A percentile compares a stretch with the other conserved stretches of the same genome.
Evolutionary conservation across 1,140 invertebrate species (phyloP).

Genomic region (Solenopsis invicta): DNA sequence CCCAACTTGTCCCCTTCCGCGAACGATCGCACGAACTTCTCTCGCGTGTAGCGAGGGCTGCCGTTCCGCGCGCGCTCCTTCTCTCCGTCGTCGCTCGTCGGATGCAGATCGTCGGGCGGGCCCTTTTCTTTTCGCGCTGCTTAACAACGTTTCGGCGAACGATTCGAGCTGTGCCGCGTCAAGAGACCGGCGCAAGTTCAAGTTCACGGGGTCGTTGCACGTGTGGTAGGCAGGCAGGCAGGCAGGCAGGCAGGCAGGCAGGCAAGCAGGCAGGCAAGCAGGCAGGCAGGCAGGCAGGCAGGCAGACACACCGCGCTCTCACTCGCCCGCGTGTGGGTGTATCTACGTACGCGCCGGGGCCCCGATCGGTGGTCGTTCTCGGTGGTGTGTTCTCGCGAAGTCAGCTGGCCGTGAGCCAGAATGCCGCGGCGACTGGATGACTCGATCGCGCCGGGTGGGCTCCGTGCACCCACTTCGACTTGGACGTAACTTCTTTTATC

Average conservation of each 20-base stretch:
- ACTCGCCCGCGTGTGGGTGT: constrained; percentile 30
- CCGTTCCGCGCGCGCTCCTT: neutral
- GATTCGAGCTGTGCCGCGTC: constrained; percentile 14
- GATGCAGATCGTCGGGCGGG: neutral
- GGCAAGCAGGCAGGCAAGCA: too few species aligned
- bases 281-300: too few species aligned
- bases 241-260: too few species aligned
- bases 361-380: neutral
- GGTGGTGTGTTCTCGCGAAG: constrained; percentile 47
- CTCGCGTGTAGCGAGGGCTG: neutral
- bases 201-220: constrained; percentile 70
- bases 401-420: constrained; percentile 65
- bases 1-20: constrained; percentile 40
- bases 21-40: constrained; percentile 12
- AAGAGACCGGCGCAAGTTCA: constrained; percentile 66
- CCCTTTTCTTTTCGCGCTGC: constrained; percentile 4
- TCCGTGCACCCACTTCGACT: constrained; percentile 9
- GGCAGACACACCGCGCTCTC: constrained; percentile 6
- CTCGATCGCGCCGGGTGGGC: constrained; percentile 62
- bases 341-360: constrained; percentile 21
- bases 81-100: neutral
- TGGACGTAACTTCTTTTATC: constrained; percentile 37
- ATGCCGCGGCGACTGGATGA: constrained; percentile 53
- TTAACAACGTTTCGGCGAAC: constrained; percentile 56
- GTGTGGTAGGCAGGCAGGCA: too few species aligned